These are phyloP conservation scores for Montipora sp. DNA, from an alignment of 64 coral and sea anemone species.

Conservation along the genomic window DNA sequence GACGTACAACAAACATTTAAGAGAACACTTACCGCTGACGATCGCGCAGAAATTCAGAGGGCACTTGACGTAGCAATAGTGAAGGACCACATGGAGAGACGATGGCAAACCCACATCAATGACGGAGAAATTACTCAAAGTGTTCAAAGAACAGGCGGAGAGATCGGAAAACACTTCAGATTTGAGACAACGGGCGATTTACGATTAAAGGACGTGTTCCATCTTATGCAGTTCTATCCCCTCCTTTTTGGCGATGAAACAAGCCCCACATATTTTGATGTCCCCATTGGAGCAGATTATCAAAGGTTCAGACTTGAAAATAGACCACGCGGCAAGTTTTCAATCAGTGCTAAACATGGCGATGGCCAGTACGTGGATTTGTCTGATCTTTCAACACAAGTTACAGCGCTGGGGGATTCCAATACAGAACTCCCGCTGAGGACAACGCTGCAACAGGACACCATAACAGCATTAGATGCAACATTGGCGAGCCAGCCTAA, in stretches of 20 bases:
- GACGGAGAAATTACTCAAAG: background rate
- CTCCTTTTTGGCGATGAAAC: slow-evolving; percentile 44
- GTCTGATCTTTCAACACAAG: background rate
- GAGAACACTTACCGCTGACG: background rate
- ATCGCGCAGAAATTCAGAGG: background rate
- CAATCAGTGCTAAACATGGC: background rate
- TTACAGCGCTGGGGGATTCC: background rate
- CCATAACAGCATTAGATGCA: slow-evolving; percentile 14
- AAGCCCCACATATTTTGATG: slow-evolving; percentile 5
- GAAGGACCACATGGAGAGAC: background rate
- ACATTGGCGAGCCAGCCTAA: slow-evolving; percentile 15
- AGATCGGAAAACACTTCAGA: background rate
- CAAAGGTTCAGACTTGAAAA: slow-evolving; percentile 35
- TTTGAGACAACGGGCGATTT: slow-evolving; percentile 21
- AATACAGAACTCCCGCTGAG: background rate
- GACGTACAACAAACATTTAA: background rate
- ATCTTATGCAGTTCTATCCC: slow-evolving; percentile 41
- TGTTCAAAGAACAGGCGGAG: background rate
- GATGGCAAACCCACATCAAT: background rate
- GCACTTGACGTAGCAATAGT: slow-evolving; percentile 17
- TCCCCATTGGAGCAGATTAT: slow-evolving; percentile 34
- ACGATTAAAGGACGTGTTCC: slow-evolving; percentile 23
- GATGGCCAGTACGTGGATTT: background rate
- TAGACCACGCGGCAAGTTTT: background rate
- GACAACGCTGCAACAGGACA: background rate